phyloP scores from a whole-genome alignment of 2,113 vertebrate species.

The Oreocharis arfaki region DNA sequence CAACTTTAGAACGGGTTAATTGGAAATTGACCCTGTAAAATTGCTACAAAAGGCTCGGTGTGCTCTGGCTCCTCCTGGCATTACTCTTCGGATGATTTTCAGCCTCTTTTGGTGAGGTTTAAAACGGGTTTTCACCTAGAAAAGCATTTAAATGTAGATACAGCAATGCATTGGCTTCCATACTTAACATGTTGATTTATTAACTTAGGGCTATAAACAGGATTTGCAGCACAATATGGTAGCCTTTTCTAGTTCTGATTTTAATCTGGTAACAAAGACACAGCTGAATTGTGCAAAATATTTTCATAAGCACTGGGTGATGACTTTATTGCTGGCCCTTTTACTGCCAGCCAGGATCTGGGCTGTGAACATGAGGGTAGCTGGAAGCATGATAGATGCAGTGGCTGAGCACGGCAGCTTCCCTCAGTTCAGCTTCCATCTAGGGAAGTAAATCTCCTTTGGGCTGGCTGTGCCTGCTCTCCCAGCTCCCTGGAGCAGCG shows the following conservation, averaged over 20 bases:
- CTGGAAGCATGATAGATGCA: background rate
- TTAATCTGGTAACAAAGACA: background rate
- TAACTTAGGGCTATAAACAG: background rate
- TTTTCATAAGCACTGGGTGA: background rate
- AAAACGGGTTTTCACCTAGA: background rate
- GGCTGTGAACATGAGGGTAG: background rate
- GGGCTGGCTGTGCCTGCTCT: background rate
- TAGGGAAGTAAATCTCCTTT: background rate
- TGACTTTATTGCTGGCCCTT: background rate
- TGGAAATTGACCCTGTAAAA: background rate
- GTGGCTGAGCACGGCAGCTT: background rate
- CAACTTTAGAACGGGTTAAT: background rate
- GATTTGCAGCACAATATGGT: background rate
- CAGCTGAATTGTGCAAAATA: background rate
- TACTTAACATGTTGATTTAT: background rate
- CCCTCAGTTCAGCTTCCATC: background rate
- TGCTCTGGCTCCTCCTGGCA: background rate
- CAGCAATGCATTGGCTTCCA: background rate
- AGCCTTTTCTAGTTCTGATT: background rate
- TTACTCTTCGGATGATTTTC: background rate
- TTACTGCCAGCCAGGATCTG: background rate
- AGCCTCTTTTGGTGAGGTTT: background rate
- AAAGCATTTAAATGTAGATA: background rate
- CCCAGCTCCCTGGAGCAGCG: background rate
- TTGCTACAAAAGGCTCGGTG: background rate